These are phyloP conservation scores for Suillia variegata DNA, from an alignment of 2,888 invertebrate genomes.

Conservation along the genomic window DNA sequence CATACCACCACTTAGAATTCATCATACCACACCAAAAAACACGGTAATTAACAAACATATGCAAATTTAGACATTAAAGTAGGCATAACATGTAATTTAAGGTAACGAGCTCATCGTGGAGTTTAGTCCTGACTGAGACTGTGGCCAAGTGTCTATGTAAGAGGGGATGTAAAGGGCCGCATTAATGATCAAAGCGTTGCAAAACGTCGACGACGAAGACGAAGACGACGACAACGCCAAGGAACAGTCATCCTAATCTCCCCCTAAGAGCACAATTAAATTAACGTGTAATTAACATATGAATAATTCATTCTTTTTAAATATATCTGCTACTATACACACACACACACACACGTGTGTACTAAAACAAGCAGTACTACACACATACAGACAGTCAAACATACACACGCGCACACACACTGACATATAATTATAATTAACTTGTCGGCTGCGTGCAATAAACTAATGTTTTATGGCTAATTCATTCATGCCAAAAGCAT, in stretches of 20 bases:
- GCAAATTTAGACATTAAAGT: constrained; percentile 14
- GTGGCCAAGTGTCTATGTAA: no score
- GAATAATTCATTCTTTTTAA: constrained; percentile 32
- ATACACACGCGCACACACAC: not conserved
- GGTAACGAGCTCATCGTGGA: not conserved
- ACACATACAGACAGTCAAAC: not conserved
- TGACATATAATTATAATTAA: constrained; percentile 12
- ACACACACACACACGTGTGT: not conserved
- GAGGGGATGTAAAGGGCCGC: no score
- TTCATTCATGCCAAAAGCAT: constrained; percentile 27
- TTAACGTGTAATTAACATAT: constrained; percentile 37
- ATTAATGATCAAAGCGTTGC: no score
- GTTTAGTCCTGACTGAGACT: not conserved
- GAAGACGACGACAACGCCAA: not conserved
- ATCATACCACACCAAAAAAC: not conserved
- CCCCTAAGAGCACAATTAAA: constrained; percentile 33
- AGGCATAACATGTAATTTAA: constrained; percentile 1
- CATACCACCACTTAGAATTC: not conserved
- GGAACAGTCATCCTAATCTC: not conserved
- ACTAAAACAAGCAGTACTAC: no score
- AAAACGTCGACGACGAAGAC: no score
- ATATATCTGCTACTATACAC: not conserved
- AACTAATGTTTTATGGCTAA: constrained; percentile 25
- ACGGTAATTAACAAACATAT: constrained; percentile 18
- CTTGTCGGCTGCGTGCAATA: constrained; percentile 18